Evolutionary conservation across 2,113 vertebrate genomes (phyloP).

Genomic region (Colistium nudipinnis): DNA sequence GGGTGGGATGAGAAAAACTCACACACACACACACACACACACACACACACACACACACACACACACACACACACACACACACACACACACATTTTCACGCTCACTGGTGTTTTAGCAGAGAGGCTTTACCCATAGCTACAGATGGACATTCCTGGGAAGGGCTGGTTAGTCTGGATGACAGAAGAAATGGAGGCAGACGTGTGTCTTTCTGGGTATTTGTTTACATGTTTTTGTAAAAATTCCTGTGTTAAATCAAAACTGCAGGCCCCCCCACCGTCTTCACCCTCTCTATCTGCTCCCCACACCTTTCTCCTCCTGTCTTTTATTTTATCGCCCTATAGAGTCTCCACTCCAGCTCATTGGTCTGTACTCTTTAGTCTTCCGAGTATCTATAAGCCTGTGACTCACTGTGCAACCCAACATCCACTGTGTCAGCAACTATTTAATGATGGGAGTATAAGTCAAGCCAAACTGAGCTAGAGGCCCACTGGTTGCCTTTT

Average conservation of each 20-base stretch:
- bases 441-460: slow-evolving; percentile 44
- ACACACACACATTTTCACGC: slow-evolving; percentile 26
- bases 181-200: slow-evolving; percentile 18
- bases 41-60: slow-evolving; percentile 25
- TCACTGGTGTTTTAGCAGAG: slow-evolving; percentile 17
- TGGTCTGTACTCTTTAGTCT: neutral
- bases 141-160: slow-evolving; percentile 79
- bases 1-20: slow-evolving; percentile 46
- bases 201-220: slow-evolving; percentile 20
- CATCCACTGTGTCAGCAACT: slow-evolving; percentile 64
- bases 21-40: slow-evolving; percentile 5
- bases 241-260: slow-evolving; percentile 63
- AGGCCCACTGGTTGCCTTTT: too few species aligned
- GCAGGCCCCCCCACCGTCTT: slow-evolving; percentile 51
- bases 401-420: slow-evolving; percentile 59
- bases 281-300: slow-evolving; percentile 43
- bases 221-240: slow-evolving; percentile 47
- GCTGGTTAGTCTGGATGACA: slow-evolving; percentile 70
- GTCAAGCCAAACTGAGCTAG: slow-evolving; percentile 42
- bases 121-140: slow-evolving; percentile 53
- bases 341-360: slow-evolving; percentile 6
- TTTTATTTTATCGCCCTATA: neutral
- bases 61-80: slow-evolving; percentile 22
- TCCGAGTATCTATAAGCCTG: neutral
- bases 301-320: neutral